Base-by-base conservation (phyloP, 2,113 vertebrate genomes). In the Cyanocitta stelleri region DNA sequence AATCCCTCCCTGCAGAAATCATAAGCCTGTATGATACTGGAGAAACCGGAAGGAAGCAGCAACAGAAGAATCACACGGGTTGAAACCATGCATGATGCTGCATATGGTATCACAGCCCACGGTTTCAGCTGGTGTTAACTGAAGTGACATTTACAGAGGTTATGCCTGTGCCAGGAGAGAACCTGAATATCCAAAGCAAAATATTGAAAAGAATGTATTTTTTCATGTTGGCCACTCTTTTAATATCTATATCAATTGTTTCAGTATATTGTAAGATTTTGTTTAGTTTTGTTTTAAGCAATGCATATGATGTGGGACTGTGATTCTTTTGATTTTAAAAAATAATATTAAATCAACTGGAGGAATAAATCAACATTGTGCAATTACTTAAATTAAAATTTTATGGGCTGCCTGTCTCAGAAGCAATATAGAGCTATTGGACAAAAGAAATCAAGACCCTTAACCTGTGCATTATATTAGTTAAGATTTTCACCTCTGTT, bases 281-380 rank as follows among this genome's bases (percentile, higher is more conserved):
- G 6, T 1, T 75, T 51, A 15, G 1, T 14, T 39, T 33, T 59
- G 8, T 26, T 37, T 51, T 62, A 63, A 58, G 74, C 59, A 58
- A 23, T 81, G 39, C 33, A 85, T 87, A 80, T 85, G 2, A 49
- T 63, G 16, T 56, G 20, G 5, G 21, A 64, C 52, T 85, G 54
- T 88, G 87, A 64, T 78, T 86, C 44, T 69, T 87, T 83, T 35
- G 26, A 29, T 73, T 72, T n/a, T 3, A 27, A 76, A 33, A 91
- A 83, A 20, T 14, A 64, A 13, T 54, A 52, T 51, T 85, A 59
- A 97, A 94, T 87, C 95, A 95, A 94, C 7, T 16, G 46, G 17
- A 93, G 12, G 7, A 95, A 79, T 74, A 71, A 80, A 82, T 7
- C 67, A 3, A 56, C 3, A 24, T 27, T 73, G 21, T 93, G 54